A percentile compares a stretch with the other conserved stretches of the same genome.
Evolutionary conservation across 2,797 vertebrate species (phyloP).

Genomic region (Coregonus sp.): DNA sequence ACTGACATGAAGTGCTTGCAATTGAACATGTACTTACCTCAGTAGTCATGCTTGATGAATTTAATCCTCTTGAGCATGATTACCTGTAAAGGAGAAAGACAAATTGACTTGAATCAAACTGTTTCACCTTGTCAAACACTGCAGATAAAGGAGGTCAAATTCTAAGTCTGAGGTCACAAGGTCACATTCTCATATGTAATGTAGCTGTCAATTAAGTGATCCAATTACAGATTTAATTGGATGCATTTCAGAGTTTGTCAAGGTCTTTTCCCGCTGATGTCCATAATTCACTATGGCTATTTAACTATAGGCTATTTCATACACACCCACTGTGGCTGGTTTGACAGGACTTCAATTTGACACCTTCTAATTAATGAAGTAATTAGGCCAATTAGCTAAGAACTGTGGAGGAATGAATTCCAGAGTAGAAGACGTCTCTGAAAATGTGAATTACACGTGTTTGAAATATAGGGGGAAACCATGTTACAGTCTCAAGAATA

Average conservation of each 20-base stretch:
- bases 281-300: conserved; percentile 26
- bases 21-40: not conserved
- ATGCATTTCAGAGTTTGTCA: conserved; percentile 68
- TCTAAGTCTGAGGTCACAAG: conserved; percentile 61
- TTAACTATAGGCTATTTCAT: not conserved
- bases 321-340: conserved; percentile 7
- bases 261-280: conserved; percentile 64
- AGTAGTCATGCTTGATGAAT: conserved; percentile 3
- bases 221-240: conserved; percentile 64
- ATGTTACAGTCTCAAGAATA: not conserved
- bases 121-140: conserved; percentile 19
- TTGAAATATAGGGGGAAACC: conserved; percentile 11
- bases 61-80: not conserved
- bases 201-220: conserved; percentile 68
- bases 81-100: conserved; percentile 7
- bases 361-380: conserved; percentile 54
- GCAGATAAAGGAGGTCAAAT: conserved; percentile 54
- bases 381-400: conserved; percentile 48
- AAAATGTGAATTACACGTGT: conserved; percentile 42
- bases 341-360: conserved; percentile 39
- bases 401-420: conserved; percentile 24
- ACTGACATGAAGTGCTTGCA: not conserved
- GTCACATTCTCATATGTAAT: conserved; percentile 53
- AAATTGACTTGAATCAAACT: conserved; percentile 12
- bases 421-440: conserved; percentile 29